Evolutionary conservation across 2,888 invertebrate species (phyloP).

Genomic region (Coleophora deauratella): DNA sequence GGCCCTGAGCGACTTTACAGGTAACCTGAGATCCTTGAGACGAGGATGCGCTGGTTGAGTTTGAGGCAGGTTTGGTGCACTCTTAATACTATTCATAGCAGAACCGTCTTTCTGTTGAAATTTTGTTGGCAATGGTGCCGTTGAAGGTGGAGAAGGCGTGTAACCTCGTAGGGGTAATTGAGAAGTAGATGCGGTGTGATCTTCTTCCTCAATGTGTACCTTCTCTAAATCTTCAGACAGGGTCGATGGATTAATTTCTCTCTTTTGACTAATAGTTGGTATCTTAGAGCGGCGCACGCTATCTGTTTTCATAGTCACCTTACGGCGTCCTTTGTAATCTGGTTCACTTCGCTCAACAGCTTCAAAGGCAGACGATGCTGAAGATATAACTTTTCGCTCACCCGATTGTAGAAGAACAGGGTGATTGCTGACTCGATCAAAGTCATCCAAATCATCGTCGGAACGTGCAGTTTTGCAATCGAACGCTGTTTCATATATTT

Average conservation of each 20-base stretch:
- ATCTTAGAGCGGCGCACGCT: constrained; percentile 74
- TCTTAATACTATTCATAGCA: constrained; percentile 85
- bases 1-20: constrained; percentile 79
- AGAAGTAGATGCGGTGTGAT: constrained; percentile 69
- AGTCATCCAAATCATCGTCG: constrained; percentile 85
- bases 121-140: constrained; percentile 87
- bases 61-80: constrained; percentile 84
- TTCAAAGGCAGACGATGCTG: constrained; percentile 66
- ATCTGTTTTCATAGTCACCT: constrained; percentile 71
- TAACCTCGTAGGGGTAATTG: constrained; percentile 81
- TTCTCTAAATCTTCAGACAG: constrained; percentile 75
- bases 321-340: constrained; percentile 72
- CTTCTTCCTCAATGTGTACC: constrained; percentile 76
- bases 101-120: constrained; percentile 82
- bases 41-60: constrained; percentile 79
- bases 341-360: constrained; percentile 66
- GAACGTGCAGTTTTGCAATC: constrained; percentile 90
- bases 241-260: constrained; percentile 52
- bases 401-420: constrained; percentile 79
- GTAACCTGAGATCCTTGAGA: constrained; percentile 82
- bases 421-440: constrained; percentile 87
- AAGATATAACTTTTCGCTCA: constrained; percentile 62
- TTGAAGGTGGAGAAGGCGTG: constrained; percentile 88
- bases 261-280: constrained; percentile 72
- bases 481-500: constrained; percentile 92